Evolutionary conservation across 2,888 invertebrate species (phyloP), one percentile per base, ranked within the genome.

Genomic region (Podabrus alpinus): DNA sequence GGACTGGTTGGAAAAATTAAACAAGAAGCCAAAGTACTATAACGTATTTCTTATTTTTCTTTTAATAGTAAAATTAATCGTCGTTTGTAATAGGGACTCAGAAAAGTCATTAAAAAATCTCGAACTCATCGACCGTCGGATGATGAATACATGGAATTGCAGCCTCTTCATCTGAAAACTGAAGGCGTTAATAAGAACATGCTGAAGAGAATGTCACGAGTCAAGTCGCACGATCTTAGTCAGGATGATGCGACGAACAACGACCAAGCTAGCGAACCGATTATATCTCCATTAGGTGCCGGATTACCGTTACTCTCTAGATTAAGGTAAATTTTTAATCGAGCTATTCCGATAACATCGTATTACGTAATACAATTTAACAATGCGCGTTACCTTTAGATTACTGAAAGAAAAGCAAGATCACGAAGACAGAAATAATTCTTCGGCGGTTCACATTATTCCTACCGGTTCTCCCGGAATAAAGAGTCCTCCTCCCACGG

Each of bases 381-480:
- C n/a, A 17, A 19, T 15, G 7, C 16, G 16, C 21, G 13, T 17
- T 19, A 19, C 3, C 70, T 80, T 59, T 69, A 84, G 94, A 82
- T 88, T 96, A 62, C 89, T 96, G 0, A 95, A 95, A 86, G 95
- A 96, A 85, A 95, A 95, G 86, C 95, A 96, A 86, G 90, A 90
- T 81, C 89, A 89, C 82, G 91, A 91, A 85, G 91, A 90, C 82
- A 87, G 87, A 29, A 89, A 88, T 77, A 90, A 85, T 83, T 86
- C 87, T 81, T 83, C 87, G 80, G 85, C 86, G 82, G 62, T 76
- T 11, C 83, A 86, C 81, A 82, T 85, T 81, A 84, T 85, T 81
- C 86, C 89, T 82, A 88, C 90, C 78, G 88, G 89, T 78, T 92
- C 92, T 74, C 90, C 92, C 75, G 91, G 85, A 62, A 82, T 91